Percentiles rank a stretch among this genome's conserved stretches.
Conservation (phyloP, 1,140 invertebrate genomes). For the Scaptomyza hsui region DNA sequence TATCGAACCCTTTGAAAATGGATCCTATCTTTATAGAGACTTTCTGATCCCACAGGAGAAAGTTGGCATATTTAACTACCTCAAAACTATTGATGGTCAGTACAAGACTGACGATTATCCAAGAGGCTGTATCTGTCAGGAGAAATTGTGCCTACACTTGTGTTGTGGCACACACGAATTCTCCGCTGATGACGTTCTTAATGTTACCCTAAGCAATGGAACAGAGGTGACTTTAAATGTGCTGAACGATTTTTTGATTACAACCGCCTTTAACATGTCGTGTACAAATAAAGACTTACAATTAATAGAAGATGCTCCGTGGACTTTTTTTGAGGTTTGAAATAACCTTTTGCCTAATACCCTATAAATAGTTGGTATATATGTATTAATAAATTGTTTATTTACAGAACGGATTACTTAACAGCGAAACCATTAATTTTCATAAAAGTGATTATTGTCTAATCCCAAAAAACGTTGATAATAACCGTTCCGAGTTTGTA, state of each 20-base stretch:
- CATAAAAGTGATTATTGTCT: too few relatives aligned
- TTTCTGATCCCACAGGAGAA: constrained; percentile 5
- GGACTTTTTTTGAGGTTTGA: constrained; percentile 4
- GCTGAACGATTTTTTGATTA: neutral
- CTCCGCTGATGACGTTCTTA: neutral
- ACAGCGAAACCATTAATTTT: too few relatives aligned
- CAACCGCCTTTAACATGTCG: neutral
- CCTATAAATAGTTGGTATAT: too few relatives aligned
- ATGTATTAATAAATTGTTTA: too few relatives aligned
- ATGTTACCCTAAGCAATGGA: too few relatives aligned
- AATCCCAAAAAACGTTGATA: too few relatives aligned
- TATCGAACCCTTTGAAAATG: neutral
- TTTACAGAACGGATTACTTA: too few relatives aligned
- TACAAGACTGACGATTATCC: neutral
- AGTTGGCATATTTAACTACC: neutral
- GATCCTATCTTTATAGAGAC: constrained; percentile 8
- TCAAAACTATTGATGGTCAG: neutral
- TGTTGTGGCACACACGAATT: neutral
- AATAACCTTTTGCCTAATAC: too few relatives aligned
- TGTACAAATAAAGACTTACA: too few relatives aligned
- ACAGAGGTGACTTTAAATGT: too few relatives aligned
- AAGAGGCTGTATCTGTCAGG: constrained; percentile 11
- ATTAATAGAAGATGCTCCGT: neutral
- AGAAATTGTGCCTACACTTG: neutral
- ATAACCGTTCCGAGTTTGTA: too few relatives aligned